Percentiles rank a stretch among this genome's conserved stretches.
These are phyloP conservation scores for Drosophila triauraria DNA, from an alignment of 1,140 invertebrate species.

Conservation along the genomic window DNA sequence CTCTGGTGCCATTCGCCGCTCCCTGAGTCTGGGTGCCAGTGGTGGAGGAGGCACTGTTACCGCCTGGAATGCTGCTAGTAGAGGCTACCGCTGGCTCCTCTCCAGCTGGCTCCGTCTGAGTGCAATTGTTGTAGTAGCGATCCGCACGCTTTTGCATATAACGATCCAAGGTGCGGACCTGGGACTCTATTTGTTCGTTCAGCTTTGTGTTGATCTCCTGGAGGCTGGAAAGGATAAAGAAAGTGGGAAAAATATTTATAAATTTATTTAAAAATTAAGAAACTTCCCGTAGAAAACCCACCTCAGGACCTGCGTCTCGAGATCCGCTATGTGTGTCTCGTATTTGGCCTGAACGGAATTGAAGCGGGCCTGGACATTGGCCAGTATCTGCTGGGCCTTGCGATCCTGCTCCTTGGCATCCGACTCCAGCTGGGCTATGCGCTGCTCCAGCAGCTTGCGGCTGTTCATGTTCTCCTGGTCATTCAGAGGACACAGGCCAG, in stretches of 20 bases:
- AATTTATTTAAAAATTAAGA: not conserved
- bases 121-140: constrained; percentile 77
- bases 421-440: constrained; percentile 89
- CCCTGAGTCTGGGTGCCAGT: constrained; percentile 56
- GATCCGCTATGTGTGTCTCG: constrained; percentile 89
- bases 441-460: constrained; percentile 89
- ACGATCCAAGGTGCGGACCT: constrained; percentile 79
- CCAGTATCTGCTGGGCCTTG: constrained; percentile 89
- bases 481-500: constrained; percentile 86
- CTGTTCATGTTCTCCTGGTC: constrained; percentile 86
- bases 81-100: not conserved
- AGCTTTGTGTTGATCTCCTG: constrained; percentile 87
- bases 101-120: constrained; percentile 69
- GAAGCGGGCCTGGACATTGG: constrained; percentile 90
- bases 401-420: constrained; percentile 89
- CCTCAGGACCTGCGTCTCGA: constrained; percentile 89
- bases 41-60: constrained; percentile 1
- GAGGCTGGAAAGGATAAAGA: constrained; percentile 69
- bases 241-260: not conserved
- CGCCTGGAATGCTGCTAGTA: not conserved
- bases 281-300: constrained; percentile 5
- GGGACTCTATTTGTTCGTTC: constrained; percentile 86
- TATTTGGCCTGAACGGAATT: constrained; percentile 91
- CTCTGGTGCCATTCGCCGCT: constrained; percentile 49
- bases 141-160: constrained; percentile 75